These are phyloP conservation scores for Corydoras sp. DNA, from an alignment of 2,113 vertebrate genomes.

Conservation along the genomic window DNA sequence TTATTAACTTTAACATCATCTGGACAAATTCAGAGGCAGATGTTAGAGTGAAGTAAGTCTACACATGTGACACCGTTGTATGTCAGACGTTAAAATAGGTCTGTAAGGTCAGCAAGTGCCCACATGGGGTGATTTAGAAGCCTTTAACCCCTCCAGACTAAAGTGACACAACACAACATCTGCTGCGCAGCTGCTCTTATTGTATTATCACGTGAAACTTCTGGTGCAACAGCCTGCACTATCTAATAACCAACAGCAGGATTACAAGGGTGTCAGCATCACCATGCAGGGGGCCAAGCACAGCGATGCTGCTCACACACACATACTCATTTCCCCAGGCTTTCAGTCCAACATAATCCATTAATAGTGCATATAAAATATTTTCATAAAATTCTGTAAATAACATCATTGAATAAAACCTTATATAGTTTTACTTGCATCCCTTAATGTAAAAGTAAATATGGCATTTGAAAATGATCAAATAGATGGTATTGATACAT, in stretches of 20 bases:
- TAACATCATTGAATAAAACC: neutral
- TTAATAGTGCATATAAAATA: constrained; percentile 19
- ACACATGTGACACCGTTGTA: constrained; percentile 6
- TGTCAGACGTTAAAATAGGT: neutral
- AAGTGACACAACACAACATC: constrained; percentile 66
- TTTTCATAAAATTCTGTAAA: neutral
- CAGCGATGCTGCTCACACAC: constrained; percentile 19
- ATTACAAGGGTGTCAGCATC: constrained; percentile 69
- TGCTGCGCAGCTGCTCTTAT: constrained; percentile 66
- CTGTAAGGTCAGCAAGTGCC: constrained; percentile 23
- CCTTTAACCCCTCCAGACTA: constrained; percentile 53
- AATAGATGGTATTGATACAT: too few relatives aligned
- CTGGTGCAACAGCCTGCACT: constrained; percentile 58
- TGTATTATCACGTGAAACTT: constrained; percentile 59
- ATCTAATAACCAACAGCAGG: constrained; percentile 61
- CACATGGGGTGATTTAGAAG: constrained; percentile 34
- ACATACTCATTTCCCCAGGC: neutral
- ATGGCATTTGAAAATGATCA: too few relatives aligned
- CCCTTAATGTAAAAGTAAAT: too few relatives aligned
- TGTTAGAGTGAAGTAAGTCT: constrained; percentile 46
- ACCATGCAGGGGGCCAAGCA: constrained; percentile 46
- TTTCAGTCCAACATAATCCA: constrained; percentile 21
- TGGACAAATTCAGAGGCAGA: constrained; percentile 58
- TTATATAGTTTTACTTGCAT: neutral
- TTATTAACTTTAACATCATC: constrained; percentile 55